A percentile compares a stretch with the other conserved stretches of the same genome.
These are phyloP conservation scores for Oryzaephilus surinamensis DNA, from an alignment of 1,140 invertebrate species.

Conservation along the genomic window DNA sequence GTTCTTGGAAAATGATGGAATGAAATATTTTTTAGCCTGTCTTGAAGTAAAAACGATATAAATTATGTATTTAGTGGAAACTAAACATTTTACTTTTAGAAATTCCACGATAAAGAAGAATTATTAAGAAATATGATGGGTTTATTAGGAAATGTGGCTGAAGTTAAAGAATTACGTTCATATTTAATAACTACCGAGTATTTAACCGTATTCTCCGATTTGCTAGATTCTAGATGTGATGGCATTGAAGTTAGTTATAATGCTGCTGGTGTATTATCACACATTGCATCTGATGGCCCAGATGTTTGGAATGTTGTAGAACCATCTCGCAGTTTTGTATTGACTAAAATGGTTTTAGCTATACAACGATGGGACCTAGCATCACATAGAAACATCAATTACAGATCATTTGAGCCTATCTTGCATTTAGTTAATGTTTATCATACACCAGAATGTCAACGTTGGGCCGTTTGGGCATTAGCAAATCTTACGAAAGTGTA, in stretches of 20 bases:
- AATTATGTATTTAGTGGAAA: neutral
- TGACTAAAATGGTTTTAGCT: constrained; percentile 64
- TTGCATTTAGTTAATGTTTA: constrained; percentile 66
- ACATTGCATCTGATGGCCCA: constrained; percentile 86
- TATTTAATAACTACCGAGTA: constrained; percentile 78
- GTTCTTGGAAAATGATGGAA: constrained; percentile 77
- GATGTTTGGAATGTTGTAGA: constrained; percentile 67
- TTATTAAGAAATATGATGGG: constrained; percentile 94
- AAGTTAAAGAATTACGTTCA: constrained; percentile 74
- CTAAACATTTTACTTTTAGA: constrained; percentile 38
- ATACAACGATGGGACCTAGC: constrained; percentile 81
- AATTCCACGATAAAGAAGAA: constrained; percentile 79
- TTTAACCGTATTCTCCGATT: constrained; percentile 72
- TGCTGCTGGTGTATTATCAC: constrained; percentile 89
- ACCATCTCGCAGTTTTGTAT: constrained; percentile 61
- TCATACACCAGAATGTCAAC: constrained; percentile 82
- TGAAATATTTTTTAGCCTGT: constrained; percentile 79
- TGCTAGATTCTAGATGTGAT: constrained; percentile 77
- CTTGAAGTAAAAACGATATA: constrained; percentile 46
- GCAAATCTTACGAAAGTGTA: constrained; percentile 91
- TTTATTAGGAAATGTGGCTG: constrained; percentile 89
- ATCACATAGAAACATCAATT: constrained; percentile 90
- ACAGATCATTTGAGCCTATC: constrained; percentile 89
- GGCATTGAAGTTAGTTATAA: constrained; percentile 97
- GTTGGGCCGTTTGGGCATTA: constrained; percentile 96